These are phyloP conservation scores for Neosilurus hyrtlii DNA, from an alignment of 2,797 vertebrate genomes.

Conservation along the genomic window DNA sequence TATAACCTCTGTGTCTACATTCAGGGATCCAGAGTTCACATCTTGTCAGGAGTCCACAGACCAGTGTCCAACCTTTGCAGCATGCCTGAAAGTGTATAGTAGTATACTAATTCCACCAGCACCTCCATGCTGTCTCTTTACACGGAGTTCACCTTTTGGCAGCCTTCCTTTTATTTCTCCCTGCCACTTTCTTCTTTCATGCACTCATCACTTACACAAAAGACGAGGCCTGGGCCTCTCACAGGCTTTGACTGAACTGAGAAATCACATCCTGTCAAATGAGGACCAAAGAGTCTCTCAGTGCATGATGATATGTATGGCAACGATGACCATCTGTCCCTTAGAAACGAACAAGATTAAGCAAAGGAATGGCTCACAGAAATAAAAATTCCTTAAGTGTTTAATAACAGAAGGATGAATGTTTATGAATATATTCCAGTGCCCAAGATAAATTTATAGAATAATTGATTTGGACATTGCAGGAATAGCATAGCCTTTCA, in stretches of 20 bases:
- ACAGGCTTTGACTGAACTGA: conserved; percentile 59
- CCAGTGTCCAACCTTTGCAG: conserved; percentile 30
- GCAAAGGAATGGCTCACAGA: conserved; percentile 28
- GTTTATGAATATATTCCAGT: neutral
- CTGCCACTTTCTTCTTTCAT: conserved; percentile 54
- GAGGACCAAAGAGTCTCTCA: conserved; percentile 50
- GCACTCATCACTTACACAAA: conserved; percentile 58
- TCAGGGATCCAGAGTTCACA: conserved; percentile 25
- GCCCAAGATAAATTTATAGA: neutral
- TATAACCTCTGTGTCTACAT: conserved; percentile 28
- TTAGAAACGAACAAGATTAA: conserved; percentile 23
- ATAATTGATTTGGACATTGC: neutral
- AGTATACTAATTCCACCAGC: conserved; percentile 29
- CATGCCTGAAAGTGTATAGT: conserved; percentile 28
- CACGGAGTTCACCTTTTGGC: conserved; percentile 53
- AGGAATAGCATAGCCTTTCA: neutral
- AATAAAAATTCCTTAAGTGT: neutral
- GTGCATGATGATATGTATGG: conserved; percentile 50
- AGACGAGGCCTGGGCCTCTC: conserved; percentile 50
- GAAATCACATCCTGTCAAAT: conserved; percentile 65
- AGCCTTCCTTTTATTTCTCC: conserved; percentile 41
- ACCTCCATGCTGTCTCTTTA: conserved; percentile 36
- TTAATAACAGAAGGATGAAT: neutral
- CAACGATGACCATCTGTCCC: conserved; percentile 56
- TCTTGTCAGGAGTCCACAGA: conserved; percentile 22